These are phyloP conservation scores for Nematolebias whitei DNA, from an alignment of 2,113 vertebrate genomes.

Conservation along the genomic window DNA sequence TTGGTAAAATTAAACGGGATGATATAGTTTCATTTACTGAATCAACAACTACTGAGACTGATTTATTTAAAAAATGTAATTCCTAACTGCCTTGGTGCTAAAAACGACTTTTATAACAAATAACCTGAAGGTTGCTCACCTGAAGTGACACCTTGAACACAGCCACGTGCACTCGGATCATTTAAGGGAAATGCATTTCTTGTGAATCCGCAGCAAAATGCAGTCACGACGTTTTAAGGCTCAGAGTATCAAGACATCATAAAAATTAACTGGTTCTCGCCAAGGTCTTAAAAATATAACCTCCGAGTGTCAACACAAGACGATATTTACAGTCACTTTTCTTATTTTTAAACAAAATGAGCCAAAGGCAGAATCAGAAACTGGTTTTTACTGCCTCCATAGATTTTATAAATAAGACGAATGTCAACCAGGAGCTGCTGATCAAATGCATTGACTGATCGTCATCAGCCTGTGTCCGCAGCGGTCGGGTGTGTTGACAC, in stretches of 20 bases:
- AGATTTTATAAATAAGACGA: no score
- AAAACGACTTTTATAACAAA: constrained; percentile 33
- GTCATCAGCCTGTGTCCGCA: no score
- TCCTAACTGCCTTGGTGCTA: no score
- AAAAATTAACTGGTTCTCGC: not conserved
- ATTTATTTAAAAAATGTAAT: no score
- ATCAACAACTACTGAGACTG: not conserved
- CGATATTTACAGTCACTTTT: no score
- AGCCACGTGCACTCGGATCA: not conserved
- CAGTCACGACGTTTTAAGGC: not conserved
- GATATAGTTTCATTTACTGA: constrained; percentile 2
- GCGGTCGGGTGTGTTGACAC: no score
- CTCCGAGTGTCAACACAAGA: not conserved
- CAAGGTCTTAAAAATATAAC: not conserved
- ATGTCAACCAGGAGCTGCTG: no score
- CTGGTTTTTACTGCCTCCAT: no score
- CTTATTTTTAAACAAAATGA: no score
- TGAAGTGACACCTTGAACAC: constrained; percentile 53
- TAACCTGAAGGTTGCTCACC: constrained; percentile 48
- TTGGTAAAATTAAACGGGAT: not conserved
- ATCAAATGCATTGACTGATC: no score
- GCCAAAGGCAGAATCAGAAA: no score
- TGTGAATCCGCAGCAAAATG: constrained; percentile 4
- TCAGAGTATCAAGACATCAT: no score
- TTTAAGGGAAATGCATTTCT: constrained; percentile 10